Conservation (phyloP, 2,888 invertebrate genomes). For the Netelia fuscicornis region DNA sequence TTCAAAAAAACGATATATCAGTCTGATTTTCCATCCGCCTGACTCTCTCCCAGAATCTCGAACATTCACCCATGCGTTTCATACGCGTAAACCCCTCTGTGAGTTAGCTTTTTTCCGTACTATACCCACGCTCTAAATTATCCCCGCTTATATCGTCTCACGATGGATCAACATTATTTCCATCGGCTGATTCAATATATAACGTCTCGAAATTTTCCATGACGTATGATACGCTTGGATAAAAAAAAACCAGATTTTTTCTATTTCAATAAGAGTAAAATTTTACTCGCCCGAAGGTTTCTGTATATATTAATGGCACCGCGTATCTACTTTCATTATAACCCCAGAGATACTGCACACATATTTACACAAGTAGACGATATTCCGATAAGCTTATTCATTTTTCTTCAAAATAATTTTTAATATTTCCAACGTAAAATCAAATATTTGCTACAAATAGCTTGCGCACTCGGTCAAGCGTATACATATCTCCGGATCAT, state of each 20-base stretch:
- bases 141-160: conserved; percentile 19
- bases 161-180: conserved; percentile 43
- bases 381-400: too few species aligned
- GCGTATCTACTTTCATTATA: too few species aligned
- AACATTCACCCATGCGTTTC: conserved; percentile 30
- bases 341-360: too few species aligned
- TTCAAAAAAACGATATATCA: conserved; percentile 66
- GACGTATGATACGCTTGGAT: conserved; percentile 20
- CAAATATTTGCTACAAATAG: too few species aligned
- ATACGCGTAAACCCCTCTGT: conserved; percentile 62
- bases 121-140: conserved; percentile 1
- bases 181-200: conserved; percentile 28
- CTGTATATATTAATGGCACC: background rate
- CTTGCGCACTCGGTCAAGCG: background rate
- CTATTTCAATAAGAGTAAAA: background rate
- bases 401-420: too few species aligned
- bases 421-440: too few species aligned
- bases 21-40: conserved; percentile 50
- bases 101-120: conserved; percentile 8
- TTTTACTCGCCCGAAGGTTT: background rate
- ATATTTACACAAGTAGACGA: too few species aligned
- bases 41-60: conserved; percentile 4
- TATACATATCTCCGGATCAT: background rate
- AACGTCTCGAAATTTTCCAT: conserved; percentile 17
- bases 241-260: conserved; percentile 29